Percentiles rank a stretch among this genome's conserved stretches.
Evolutionary conservation across 2,888 invertebrate species (phyloP).

Genomic region (Julus scanicus): DNA sequence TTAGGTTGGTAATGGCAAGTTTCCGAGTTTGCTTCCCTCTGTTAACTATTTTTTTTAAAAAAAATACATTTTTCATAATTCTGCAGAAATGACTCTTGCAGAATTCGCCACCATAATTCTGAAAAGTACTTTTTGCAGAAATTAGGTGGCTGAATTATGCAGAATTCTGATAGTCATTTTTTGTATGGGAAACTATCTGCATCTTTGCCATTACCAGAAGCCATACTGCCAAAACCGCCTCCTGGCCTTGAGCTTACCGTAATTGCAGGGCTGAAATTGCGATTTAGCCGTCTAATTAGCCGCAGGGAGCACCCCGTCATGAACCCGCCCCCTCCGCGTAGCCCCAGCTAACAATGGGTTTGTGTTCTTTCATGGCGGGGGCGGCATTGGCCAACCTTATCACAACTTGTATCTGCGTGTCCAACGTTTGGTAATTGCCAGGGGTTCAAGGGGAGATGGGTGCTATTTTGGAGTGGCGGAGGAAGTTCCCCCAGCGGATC

Average conservation of each 20-base stretch:
- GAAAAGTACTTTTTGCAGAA: too few species aligned
- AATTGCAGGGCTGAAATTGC: background rate
- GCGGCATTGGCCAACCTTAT: background rate
- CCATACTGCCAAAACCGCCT: background rate
- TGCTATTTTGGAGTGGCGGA: background rate
- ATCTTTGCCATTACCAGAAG: background rate
- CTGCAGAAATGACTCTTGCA: too few species aligned
- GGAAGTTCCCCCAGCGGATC: background rate
- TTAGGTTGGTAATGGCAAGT: too few species aligned
- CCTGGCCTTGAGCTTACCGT: background rate
- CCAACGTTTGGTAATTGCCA: background rate
- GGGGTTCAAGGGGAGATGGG: background rate
- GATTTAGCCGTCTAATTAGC: conserved; percentile 25
- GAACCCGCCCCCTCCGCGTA: background rate
- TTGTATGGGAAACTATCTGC: background rate
- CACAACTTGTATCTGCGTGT: background rate
- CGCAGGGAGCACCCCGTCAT: background rate
- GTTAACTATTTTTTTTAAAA: too few species aligned
- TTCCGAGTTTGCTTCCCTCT: too few species aligned
- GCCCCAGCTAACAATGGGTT: background rate
- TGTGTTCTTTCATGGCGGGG: background rate
- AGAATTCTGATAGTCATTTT: too few species aligned
- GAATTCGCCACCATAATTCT: too few species aligned
- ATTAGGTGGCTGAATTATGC: too few species aligned
- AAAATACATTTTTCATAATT: too few species aligned